Evolutionary conservation across 1,140 invertebrate genomes (phyloP).

Genomic region (Drosophila subpulchrella): DNA sequence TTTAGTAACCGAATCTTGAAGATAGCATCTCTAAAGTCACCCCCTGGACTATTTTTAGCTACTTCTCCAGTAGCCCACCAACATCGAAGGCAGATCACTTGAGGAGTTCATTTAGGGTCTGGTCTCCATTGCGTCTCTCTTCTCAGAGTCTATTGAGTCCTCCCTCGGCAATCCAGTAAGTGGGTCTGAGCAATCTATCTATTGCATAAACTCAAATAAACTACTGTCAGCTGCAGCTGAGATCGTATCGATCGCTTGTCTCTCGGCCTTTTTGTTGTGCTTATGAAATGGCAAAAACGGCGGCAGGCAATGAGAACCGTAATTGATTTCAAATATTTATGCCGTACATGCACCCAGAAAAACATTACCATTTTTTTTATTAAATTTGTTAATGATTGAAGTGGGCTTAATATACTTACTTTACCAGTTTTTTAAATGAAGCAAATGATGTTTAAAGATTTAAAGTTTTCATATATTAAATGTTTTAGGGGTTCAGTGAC

Average conservation of each 20-base stretch:
- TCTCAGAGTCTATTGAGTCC: not conserved
- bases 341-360: slow-evolving; percentile 3
- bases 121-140: not conserved
- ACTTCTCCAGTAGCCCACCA: slow-evolving; percentile 9
- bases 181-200: slow-evolving; percentile 30
- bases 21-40: not conserved
- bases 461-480: too few species aligned
- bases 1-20: not conserved
- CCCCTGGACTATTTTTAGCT: slow-evolving; percentile 4
- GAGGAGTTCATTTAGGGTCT: slow-evolving; percentile 10
- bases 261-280: slow-evolving; percentile 68
- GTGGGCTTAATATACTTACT: too few species aligned
- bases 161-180: slow-evolving; percentile 19
- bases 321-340: slow-evolving; percentile 81
- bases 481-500: too few species aligned
- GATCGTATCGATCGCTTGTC: slow-evolving; percentile 41
- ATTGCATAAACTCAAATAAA: slow-evolving; percentile 40
- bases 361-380: not conserved
- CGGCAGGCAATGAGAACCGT: slow-evolving; percentile 66
- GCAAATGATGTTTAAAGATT: too few species aligned
- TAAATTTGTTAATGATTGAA: too few species aligned
- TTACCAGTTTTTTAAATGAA: too few species aligned
- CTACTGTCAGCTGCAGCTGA: slow-evolving; percentile 47
- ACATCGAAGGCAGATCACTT: slow-evolving; percentile 3
- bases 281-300: slow-evolving; percentile 75